Evolutionary conservation across 2,797 vertebrate genomes (phyloP).

Genomic region (Brachyrhaphis roseni): DNA sequence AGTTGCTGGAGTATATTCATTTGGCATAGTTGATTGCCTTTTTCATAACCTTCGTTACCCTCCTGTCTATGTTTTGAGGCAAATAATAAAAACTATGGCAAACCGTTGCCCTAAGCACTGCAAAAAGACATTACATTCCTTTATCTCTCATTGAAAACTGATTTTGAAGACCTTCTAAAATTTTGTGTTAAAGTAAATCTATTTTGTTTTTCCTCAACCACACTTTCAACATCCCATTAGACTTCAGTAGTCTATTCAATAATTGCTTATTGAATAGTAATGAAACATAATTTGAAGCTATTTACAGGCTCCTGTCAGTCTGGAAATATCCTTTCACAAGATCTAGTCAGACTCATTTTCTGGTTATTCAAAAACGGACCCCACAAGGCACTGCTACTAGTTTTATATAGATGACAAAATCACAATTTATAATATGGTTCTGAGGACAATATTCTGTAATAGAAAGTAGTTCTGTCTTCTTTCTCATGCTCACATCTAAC

Average conservation of each 20-base stretch:
- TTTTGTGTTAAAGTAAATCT: conserved; percentile 30
- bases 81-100: conserved; percentile 65
- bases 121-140: not conserved
- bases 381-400: conserved; percentile 41
- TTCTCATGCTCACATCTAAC: not conserved
- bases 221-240: conserved; percentile 19
- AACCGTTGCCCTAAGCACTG: conserved; percentile 38
- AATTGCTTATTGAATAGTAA: conserved; percentile 36
- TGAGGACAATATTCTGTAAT: conserved; percentile 41
- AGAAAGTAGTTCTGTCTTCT: not conserved
- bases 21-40: conserved; percentile 65
- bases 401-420: conserved; percentile 30
- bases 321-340: conserved; percentile 23
- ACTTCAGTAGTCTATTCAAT: conserved; percentile 28
- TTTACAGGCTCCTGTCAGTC: conserved; percentile 35
- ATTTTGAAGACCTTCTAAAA: conserved; percentile 22
- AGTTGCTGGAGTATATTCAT: conserved; percentile 56
- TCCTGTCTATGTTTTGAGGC: conserved; percentile 40
- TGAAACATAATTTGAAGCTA: conserved; percentile 41
- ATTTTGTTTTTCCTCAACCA: conserved; percentile 9
- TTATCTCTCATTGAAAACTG: not conserved
- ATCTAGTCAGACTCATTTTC: conserved; percentile 34
- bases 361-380: conserved; percentile 43
- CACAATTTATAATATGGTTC: conserved; percentile 40
- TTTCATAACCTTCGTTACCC: conserved; percentile 58